Evolutionary conservation across 2,888 invertebrate species (phyloP).

Genomic region (Brachypterus glaber): DNA sequence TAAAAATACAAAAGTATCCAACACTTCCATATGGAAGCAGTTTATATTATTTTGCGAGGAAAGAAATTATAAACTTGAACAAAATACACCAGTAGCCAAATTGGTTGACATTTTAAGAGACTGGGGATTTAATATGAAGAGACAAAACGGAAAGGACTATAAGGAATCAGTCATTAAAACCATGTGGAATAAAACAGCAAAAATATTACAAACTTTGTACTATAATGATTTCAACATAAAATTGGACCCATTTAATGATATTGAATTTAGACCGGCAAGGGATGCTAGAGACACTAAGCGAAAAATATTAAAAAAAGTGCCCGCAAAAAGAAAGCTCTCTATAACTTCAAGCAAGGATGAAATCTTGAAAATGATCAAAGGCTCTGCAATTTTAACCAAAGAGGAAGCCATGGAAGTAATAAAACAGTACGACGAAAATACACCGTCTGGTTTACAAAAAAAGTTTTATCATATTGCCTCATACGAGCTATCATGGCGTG

Average conservation of each 20-base stretch:
- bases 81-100: background rate
- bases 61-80: background rate
- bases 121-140: background rate
- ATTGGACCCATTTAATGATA: slow-evolving; percentile 5
- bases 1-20: background rate
- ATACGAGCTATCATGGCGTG: slow-evolving; percentile 8
- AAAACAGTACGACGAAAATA: slow-evolving; percentile 7
- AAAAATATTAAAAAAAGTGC: slow-evolving; percentile 8
- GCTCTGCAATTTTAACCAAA: background rate
- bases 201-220: slow-evolving; percentile 6
- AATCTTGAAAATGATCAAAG: background rate
- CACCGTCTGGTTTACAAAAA: slow-evolving; percentile 7
- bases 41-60: background rate
- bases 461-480: slow-evolving; percentile 9
- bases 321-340: slow-evolving; percentile 12
- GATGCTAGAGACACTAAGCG: slow-evolving; percentile 1
- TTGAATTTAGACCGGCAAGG: slow-evolving; percentile 4
- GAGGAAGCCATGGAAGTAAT: background rate
- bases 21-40: background rate
- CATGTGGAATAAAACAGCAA: slow-evolving; percentile 15
- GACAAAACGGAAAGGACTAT: slow-evolving; percentile 14
- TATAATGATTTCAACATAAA: slow-evolving; percentile 4
- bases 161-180: slow-evolving; percentile 16
- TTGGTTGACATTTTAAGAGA: background rate
- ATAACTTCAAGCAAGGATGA: background rate